Percentiles rank a stretch among this genome's conserved stretches.
These are phyloP conservation scores for Eudemis profundana DNA, from an alignment of 2,888 invertebrate genomes.

Conservation along the genomic window DNA sequence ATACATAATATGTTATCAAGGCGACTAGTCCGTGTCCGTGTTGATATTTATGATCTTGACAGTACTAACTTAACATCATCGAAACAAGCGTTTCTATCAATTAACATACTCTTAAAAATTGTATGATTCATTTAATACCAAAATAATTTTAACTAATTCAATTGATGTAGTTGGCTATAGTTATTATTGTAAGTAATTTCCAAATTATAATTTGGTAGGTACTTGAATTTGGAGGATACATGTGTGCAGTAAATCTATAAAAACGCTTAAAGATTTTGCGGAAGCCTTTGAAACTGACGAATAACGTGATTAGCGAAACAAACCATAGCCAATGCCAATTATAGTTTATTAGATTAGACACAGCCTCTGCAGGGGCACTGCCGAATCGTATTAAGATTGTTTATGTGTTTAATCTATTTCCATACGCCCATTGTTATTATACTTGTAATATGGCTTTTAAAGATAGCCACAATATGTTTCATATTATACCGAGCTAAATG, in stretches of 20 bases:
- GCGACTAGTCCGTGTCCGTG: no score
- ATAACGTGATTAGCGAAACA: slow-evolving; percentile 64
- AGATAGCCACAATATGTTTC: background rate
- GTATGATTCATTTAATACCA: no score
- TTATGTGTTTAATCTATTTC: slow-evolving; percentile 1
- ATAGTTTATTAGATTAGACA: slow-evolving; percentile 63
- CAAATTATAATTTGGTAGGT: no score
- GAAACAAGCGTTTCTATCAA: no score
- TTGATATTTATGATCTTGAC: no score
- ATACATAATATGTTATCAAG: no score
- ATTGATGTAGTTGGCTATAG: no score
- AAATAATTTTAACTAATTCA: no score
- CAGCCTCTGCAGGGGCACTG: background rate
- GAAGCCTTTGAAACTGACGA: slow-evolving; percentile 67
- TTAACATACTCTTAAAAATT: no score
- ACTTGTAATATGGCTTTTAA: background rate
- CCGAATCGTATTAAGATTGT: slow-evolving; percentile 3
- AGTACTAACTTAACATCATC: no score
- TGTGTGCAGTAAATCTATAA: background rate
- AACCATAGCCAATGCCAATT: slow-evolving; percentile 53
- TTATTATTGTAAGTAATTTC: no score
- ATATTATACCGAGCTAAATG: background rate
- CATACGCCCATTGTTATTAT: slow-evolving; percentile 3
- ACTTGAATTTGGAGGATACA: no score
- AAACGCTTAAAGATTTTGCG: slow-evolving; percentile 42